These are phyloP conservation scores for Diplodus puntazzo DNA, from an alignment of 2,797 vertebrate genomes.

Conservation along the genomic window DNA sequence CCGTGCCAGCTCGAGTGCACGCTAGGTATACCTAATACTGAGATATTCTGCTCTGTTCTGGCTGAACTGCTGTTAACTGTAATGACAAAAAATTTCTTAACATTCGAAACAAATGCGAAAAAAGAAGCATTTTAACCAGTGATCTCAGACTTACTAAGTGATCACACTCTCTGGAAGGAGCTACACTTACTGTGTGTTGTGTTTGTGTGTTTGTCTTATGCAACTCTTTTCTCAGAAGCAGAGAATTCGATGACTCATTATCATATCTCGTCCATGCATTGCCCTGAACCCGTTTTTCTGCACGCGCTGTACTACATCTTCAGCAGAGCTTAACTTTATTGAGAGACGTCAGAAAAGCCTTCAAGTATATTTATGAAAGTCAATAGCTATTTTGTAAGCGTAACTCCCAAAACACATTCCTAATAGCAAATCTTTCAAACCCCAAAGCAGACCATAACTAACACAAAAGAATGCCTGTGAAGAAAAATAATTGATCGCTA, in stretches of 20 bases:
- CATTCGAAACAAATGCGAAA: no score
- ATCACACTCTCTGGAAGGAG: neutral
- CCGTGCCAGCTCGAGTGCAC: no score
- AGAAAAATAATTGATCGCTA: constrained; percentile 57
- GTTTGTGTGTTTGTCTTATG: no score
- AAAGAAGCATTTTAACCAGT: no score
- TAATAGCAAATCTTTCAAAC: constrained; percentile 49
- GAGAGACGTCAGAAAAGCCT: constrained; percentile 43
- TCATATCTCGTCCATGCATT: neutral
- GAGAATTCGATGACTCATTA: neutral
- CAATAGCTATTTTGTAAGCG: constrained; percentile 60
- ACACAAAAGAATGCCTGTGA: constrained; percentile 45
- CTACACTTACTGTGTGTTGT: neutral
- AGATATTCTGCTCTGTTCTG: no score
- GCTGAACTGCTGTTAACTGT: no score
- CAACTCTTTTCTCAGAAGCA: neutral
- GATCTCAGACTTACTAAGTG: neutral
- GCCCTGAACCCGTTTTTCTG: constrained; percentile 21
- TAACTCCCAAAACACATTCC: constrained; percentile 39
- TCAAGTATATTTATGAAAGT: constrained; percentile 48
- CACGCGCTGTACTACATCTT: constrained; percentile 16
- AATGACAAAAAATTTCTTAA: no score
- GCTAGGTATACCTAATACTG: no score
- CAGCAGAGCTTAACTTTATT: constrained; percentile 22
- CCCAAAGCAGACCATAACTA: constrained; percentile 44